Evolutionary conservation across 2,113 vertebrate genomes (phyloP), one percentile per base, ranked within the genome.

Genomic region (Emydura subglobosa): DNA sequence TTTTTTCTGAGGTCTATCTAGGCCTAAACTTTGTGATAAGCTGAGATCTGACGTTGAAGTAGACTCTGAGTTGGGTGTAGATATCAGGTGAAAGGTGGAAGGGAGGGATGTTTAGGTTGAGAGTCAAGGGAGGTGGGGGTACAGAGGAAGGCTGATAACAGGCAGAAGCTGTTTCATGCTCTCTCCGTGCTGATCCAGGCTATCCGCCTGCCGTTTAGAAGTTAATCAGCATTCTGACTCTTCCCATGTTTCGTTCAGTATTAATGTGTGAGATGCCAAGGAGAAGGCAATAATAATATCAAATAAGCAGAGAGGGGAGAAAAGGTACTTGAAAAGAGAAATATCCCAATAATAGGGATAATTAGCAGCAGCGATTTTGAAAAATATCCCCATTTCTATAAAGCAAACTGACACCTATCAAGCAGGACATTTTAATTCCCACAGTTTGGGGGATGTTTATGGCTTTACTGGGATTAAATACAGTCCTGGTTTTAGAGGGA

Each of bases 351-450:
- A 85, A 85, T 44, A 88, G 8, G 12, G 78, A 88, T 1, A 3
- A 76, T 79, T 2, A 13, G n/a, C 44, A 89, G 91, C 65, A 97
- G 31, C 85, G 57, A 24, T 79, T 50, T 83, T 94, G 82, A 91
- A 94, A 96, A 97, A 89, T 29, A 53, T 91, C 85, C 76, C 80
- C 85, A 92, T 29, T 93, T 92, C 79, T 83, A 47, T 84, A 54
- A 92, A 94, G 81, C 54, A 92, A 93, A 95, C 93, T 92, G 72
- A 50, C 93, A 93, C 79, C 82, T 57, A 84, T 89, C 93, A 68
- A 90, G 84, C 21, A 49, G 87, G 86, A 90, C 83, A 79, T 81
- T 97, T 94, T 91, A 92, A 95, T 96, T 96, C 89, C 54, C 85
- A 55, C 9, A 86, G 55, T 93, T 88, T 74, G 39, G 78, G 81